Conservation (phyloP, 2,113 vertebrate species). For the Dipodomys spectabilis region DNA sequence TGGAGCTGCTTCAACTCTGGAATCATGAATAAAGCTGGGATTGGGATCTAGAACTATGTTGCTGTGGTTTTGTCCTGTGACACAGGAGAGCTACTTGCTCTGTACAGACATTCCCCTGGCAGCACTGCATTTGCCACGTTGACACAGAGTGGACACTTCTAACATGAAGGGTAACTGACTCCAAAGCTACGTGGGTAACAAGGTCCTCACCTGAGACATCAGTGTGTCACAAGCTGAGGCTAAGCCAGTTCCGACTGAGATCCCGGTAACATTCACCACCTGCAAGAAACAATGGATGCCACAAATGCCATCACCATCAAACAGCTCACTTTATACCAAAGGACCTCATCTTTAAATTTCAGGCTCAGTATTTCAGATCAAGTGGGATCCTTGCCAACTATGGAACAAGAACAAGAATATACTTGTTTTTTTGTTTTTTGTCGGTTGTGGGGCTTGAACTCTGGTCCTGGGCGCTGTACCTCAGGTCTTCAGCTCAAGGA, state of each 20-base stretch:
- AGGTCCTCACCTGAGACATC: slow-evolving; percentile 86
- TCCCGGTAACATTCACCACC: slow-evolving; percentile 87
- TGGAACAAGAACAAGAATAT: neutral
- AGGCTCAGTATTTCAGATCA: neutral
- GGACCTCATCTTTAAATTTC: neutral
- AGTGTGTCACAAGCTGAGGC: slow-evolving; percentile 86
- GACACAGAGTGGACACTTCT: neutral
- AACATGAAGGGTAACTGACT: neutral
- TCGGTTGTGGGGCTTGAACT: too few relatives aligned
- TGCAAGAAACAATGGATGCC: slow-evolving; percentile 35
- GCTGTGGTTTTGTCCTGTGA: neutral
- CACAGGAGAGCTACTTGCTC: too few relatives aligned
- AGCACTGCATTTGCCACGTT: too few relatives aligned
- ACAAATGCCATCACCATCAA: neutral
- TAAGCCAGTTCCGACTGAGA: slow-evolving; percentile 85
- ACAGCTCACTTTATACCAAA: neutral
- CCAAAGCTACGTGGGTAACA: neutral
- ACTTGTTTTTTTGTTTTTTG: too few relatives aligned
- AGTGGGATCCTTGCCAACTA: neutral
- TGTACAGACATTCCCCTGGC: neutral
- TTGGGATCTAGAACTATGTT: neutral
- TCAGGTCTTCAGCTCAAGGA: too few relatives aligned
- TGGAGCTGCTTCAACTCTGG: neutral
- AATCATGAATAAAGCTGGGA: too few relatives aligned
- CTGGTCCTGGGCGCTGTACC: too few relatives aligned